Evolutionary conservation across 2,888 invertebrate genomes (phyloP), one percentile per base, ranked within the genome.

Genomic region (Patella caerulea): DNA sequence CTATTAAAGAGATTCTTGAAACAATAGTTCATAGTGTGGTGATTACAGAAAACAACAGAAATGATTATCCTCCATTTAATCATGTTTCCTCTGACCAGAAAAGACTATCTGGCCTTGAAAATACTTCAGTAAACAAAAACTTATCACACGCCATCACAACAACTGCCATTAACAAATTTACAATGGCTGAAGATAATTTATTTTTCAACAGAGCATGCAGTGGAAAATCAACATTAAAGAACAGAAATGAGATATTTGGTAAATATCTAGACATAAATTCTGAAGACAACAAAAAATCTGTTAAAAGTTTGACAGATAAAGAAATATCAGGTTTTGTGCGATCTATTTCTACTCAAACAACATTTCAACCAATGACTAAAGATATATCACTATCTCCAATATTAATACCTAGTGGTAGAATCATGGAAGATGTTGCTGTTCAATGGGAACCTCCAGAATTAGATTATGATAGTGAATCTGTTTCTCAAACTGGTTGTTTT

Each of bases 11-110:
- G 7, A 29, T 54, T 14, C 53, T 75, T 70, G 75, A 75, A 69
- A 17, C 65, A 17, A 52, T 75, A 54, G 75, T 75, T 14, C 75
- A 70, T 14, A 4, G 54, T n/a, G 75, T 75, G 65, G 75, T 75
- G 11, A 52, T 70, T 19, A 11, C 34, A 14, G 70, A 75, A 55
- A 75, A 69, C 69, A n/a, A 15, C 17, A n/a, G 59, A 53, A 45
- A 45, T 9, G 45, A 45, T 45, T 45, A 45, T 45, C 45, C 45
- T 45, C 9, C 45, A 45, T 45, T 45, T 9, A 9, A 45, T 45
- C 7, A 45, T 45, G n/a, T 24, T 59, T 59, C 59, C 52, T 69
- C 3, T 55, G 45, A 19, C 12, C 11, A 71, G 72, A n/a, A 45
- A 45, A 45, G 45, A 9, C 45, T 45, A 45, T 45, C 45, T 45